Evolutionary conservation across 2,113 vertebrate species (phyloP).

Genomic region (Ardeotis arabs): DNA sequence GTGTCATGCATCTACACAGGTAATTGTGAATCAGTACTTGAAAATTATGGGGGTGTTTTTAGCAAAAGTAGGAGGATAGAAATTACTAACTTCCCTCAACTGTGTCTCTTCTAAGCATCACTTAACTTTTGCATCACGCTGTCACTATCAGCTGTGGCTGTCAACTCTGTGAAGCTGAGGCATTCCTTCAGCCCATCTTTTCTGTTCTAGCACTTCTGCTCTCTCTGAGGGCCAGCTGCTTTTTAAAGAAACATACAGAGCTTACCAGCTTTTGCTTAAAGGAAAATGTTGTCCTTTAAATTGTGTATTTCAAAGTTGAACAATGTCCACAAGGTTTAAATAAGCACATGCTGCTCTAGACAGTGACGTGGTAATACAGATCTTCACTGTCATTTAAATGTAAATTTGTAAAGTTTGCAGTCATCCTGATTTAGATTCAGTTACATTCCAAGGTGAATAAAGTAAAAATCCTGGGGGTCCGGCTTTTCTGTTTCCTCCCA

Average conservation of each 20-base stretch:
- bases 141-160: slow-evolving; percentile 32
- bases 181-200: slow-evolving; percentile 44
- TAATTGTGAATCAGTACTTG: neutral
- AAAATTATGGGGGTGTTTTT: neutral
- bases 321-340: neutral
- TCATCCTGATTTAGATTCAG: neutral
- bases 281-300: neutral
- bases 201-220: neutral
- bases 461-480: neutral
- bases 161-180: neutral
- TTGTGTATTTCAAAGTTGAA: neutral
- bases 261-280: neutral
- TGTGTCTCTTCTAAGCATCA: neutral
- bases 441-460: neutral
- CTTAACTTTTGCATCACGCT: slow-evolving; percentile 17
- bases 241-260: slow-evolving; percentile 14
- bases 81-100: slow-evolving; percentile 4
- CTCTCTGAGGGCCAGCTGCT: neutral
- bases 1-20: neutral
- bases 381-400: neutral
- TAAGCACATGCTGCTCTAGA: neutral
- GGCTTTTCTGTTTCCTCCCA: neutral
- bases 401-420: neutral
- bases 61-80: neutral
- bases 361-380: neutral